These are phyloP conservation scores for Lipophrys pholis DNA, from an alignment of 2,113 vertebrate genomes.

Conservation along the genomic window DNA sequence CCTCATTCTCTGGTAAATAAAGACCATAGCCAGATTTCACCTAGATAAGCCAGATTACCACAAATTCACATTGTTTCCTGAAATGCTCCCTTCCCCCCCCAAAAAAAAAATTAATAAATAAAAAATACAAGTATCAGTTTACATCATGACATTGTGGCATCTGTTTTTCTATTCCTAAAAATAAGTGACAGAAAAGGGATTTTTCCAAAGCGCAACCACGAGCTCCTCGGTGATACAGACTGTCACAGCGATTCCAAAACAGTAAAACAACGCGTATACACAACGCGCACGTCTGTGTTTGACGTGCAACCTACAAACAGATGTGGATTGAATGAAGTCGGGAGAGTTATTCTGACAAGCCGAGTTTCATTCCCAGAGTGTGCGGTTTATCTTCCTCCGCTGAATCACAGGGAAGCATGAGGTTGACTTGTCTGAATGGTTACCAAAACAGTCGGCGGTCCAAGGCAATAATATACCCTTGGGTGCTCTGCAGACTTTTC, in stretches of 20 bases:
- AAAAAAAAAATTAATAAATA: too few species aligned
- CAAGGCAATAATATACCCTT: slow-evolving; percentile 24
- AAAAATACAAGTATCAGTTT: slow-evolving; percentile 17
- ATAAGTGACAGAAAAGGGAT: not conserved
- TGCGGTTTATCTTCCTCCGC: slow-evolving; percentile 13
- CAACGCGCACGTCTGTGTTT: slow-evolving; percentile 8
- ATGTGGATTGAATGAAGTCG: slow-evolving; percentile 23
- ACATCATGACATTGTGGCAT: not conserved
- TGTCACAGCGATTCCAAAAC: slow-evolving; percentile 29
- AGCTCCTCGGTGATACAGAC: not conserved
- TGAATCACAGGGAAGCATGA: slow-evolving; percentile 5
- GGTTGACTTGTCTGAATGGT: slow-evolving; percentile 45
- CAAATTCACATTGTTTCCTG: not conserved
- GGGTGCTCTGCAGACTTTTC: slow-evolving; percentile 44
- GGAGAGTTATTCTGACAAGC: slow-evolving; percentile 41
- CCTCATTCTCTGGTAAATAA: slow-evolving; percentile 17
- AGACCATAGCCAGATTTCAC: slow-evolving; percentile 17
- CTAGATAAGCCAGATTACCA: slow-evolving; percentile 28
- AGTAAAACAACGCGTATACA: not conserved
- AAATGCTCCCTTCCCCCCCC: not conserved
- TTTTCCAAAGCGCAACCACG: slow-evolving; percentile 3
- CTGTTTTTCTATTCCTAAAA: not conserved
- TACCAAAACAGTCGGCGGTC: slow-evolving; percentile 41
- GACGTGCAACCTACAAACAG: slow-evolving; percentile 26
- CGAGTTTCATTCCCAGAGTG: not conserved